These are phyloP conservation scores for Ophion costatus DNA, from an alignment of 2,888 invertebrate species.

Conservation along the genomic window DNA sequence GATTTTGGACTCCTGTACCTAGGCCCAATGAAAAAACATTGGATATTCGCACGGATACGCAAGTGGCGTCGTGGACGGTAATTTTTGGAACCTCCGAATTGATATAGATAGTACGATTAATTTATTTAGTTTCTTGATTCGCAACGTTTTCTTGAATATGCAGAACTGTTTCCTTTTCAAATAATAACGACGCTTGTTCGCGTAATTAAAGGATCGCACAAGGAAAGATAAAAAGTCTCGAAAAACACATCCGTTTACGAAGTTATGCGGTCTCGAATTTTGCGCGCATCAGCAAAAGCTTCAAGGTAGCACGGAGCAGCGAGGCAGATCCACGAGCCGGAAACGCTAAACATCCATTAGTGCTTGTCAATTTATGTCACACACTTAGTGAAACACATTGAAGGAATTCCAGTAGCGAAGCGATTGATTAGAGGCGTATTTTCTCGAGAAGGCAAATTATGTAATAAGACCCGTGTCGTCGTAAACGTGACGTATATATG, in stretches of 20 bases:
- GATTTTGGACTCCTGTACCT: no score
- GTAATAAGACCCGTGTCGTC: conserved; percentile 3
- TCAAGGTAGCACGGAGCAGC: no score
- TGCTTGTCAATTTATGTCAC: neutral
- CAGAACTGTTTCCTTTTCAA: neutral
- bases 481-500: neutral
- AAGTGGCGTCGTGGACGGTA: neutral
- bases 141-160: neutral
- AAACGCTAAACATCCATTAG: neutral
- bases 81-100: neutral
- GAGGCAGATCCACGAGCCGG: no score
- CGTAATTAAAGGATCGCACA: neutral
- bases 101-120: neutral
- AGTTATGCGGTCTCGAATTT: neutral
- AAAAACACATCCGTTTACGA: neutral
- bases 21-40: neutral
- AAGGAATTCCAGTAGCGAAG: neutral
- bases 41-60: neutral
- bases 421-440: neutral
- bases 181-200: neutral
- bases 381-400: neutral
- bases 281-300: no score
- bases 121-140: neutral
- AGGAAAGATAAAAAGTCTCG: neutral
- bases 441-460: neutral